phyloP scores from a whole-genome alignment of 30 jellyfish, hydroid and myxozoan genomes.

The Hydractinia echinata region DNA sequence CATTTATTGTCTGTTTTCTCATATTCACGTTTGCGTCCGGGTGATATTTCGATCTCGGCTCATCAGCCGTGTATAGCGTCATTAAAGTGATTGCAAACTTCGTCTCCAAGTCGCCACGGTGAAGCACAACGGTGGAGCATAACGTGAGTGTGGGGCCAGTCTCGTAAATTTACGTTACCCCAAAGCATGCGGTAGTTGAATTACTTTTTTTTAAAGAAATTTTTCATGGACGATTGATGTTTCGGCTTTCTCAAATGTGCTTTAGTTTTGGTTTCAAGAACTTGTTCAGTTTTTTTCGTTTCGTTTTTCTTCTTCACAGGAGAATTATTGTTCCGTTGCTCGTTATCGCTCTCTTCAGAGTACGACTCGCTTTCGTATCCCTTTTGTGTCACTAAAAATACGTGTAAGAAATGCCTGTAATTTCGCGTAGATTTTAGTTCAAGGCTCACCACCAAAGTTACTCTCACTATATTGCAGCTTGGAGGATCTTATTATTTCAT shows the following conservation, averaged over 20 bases:
- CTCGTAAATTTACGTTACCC: too few species aligned
- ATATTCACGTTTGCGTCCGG: too few species aligned
- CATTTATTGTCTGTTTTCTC: too few species aligned
- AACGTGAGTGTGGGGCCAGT: too few species aligned
- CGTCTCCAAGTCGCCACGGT: too few species aligned
- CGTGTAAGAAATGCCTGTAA: background rate
- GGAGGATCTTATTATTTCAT: background rate
- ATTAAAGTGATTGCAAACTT: too few species aligned
- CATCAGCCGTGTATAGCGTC: too few species aligned
- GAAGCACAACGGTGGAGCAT: too few species aligned
- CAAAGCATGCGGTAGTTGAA: too few species aligned
- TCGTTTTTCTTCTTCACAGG: background rate
- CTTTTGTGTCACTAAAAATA: constrained; percentile 3
- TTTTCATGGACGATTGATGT: background rate
- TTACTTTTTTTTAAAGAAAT: constrained; percentile 4
- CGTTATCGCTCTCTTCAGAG: constrained; percentile 9
- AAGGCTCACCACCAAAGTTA: background rate
- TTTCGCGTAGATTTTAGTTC: background rate
- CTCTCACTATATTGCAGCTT: background rate
- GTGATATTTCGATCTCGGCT: too few species aligned
- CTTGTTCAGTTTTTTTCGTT: background rate
- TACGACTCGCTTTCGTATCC: constrained; percentile 21
- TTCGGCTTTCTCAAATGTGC: background rate
- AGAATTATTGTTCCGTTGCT: background rate
- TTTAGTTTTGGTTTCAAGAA: background rate